phyloP scores from a whole-genome alignment of 2,888 invertebrate species.

The Imbricaverruca yamaguchii region DNA sequence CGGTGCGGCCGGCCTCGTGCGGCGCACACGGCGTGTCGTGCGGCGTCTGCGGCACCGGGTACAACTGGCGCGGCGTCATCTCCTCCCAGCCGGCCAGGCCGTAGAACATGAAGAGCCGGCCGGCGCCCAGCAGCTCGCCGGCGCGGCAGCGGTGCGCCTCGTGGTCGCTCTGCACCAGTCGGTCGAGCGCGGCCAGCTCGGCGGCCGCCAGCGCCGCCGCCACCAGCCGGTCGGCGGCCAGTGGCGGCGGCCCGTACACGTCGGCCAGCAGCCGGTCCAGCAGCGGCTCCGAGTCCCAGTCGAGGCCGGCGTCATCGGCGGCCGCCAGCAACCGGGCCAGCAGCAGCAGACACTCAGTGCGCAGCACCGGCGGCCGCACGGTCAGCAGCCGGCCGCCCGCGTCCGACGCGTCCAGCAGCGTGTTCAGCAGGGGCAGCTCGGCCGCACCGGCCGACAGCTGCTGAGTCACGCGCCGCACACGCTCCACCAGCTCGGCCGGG shows the following conservation, averaged over 20 bases:
- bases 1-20: neutral
- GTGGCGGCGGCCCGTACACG: constrained; percentile 28
- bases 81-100: constrained; percentile 43
- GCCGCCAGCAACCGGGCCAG: constrained; percentile 29
- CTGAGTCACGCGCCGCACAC: constrained; percentile 85
- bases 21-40: constrained; percentile 21
- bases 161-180: constrained; percentile 94
- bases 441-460: constrained; percentile 45
- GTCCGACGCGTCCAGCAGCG: constrained; percentile 11
- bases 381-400: constrained; percentile 39
- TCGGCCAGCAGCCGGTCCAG: constrained; percentile 27
- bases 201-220: constrained; percentile 40
- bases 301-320: constrained; percentile 23
- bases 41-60: constrained; percentile 27
- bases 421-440: neutral
- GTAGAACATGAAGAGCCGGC: constrained; percentile 51
- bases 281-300: constrained; percentile 34
- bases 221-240: constrained; percentile 29
- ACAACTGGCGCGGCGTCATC: constrained; percentile 28
- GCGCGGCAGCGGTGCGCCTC: constrained; percentile 56
- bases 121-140: constrained; percentile 48
- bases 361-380: constrained; percentile 50
- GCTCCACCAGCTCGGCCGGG: constrained; percentile 77
- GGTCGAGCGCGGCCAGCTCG: constrained; percentile 74
- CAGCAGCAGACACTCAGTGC: constrained; percentile 54